Conservation (phyloP, 2,113 vertebrate species). For the Actenoides hombroni region DNA sequence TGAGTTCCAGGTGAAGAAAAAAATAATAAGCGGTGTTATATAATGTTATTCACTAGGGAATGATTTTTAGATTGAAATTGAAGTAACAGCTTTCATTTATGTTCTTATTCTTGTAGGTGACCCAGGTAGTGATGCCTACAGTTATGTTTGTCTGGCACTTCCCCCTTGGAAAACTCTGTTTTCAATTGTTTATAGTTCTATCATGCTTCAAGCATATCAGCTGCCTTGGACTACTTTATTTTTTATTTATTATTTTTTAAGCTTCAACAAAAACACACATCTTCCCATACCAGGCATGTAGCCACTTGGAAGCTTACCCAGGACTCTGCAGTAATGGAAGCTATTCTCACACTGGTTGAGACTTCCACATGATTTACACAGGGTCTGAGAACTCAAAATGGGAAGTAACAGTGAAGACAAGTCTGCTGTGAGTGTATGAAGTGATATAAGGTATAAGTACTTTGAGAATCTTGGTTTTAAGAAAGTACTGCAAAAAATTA, state of each 20-base stretch:
- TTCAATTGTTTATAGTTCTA: background rate
- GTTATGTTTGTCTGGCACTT: background rate
- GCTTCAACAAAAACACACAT: background rate
- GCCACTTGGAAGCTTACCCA: background rate
- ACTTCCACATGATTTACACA: background rate
- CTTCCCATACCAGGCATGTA: background rate
- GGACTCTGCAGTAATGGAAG: fast-evolving
- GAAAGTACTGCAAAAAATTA: background rate
- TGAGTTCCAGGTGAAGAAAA: background rate
- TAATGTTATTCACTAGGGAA: background rate
- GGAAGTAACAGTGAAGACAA: background rate
- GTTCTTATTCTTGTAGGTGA: background rate
- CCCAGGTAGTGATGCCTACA: background rate
- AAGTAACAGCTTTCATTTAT: background rate
- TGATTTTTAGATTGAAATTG: background rate
- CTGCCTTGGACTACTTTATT: background rate
- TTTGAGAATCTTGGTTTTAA: background rate
- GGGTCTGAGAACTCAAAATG: background rate
- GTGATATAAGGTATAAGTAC: background rate
- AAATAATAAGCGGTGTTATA: background rate
- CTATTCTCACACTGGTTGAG: background rate
- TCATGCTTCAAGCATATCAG: background rate
- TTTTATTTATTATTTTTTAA: background rate
- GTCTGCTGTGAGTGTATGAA: background rate
- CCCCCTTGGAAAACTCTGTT: background rate